Percentiles rank a stretch among this genome's conserved stretches.
These are phyloP conservation scores for Sceloporus tristichus DNA, from an alignment of 2,113 vertebrate genomes.

Conservation along the genomic window DNA sequence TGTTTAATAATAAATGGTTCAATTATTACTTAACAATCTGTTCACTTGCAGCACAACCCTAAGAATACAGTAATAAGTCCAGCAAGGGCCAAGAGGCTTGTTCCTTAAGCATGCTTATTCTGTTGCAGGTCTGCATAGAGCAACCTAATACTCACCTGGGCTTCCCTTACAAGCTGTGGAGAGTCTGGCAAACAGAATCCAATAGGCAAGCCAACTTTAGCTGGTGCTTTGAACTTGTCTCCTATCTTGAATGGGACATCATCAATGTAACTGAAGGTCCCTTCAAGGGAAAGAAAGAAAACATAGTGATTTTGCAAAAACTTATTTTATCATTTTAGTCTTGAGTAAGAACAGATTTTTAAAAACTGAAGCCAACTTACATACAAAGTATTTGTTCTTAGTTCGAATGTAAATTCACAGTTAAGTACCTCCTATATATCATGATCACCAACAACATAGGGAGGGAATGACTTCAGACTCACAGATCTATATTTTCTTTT, in stretches of 20 bases:
- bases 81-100: too few species aligned
- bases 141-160: constrained; percentile 80
- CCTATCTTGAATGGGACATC: constrained; percentile 98
- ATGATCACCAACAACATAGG: background rate
- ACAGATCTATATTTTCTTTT: background rate
- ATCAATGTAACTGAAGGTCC: constrained; percentile 96
- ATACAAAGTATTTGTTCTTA: too few species aligned
- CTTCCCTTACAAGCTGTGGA: constrained; percentile 81
- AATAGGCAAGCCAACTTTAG: constrained; percentile 94
- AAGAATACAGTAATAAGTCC: background rate
- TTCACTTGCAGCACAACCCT: background rate
- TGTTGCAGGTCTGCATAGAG: too few species aligned
- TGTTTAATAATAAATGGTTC: background rate
- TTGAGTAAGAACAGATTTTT: background rate
- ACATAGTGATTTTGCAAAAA: background rate
- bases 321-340: too few species aligned
- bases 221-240: constrained; percentile 93
- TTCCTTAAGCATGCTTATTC: background rate
- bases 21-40: background rate
- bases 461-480: background rate
- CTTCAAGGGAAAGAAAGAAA: constrained; percentile 75
- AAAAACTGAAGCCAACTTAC: background rate
- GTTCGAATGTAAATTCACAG: too few species aligned
- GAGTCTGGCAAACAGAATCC: constrained; percentile 90
- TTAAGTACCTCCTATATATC: too few species aligned